Percentiles rank a stretch among this genome's conserved stretches.
Conservation (phyloP, 2,797 vertebrate genomes). For the Choloepus didactylus region DNA sequence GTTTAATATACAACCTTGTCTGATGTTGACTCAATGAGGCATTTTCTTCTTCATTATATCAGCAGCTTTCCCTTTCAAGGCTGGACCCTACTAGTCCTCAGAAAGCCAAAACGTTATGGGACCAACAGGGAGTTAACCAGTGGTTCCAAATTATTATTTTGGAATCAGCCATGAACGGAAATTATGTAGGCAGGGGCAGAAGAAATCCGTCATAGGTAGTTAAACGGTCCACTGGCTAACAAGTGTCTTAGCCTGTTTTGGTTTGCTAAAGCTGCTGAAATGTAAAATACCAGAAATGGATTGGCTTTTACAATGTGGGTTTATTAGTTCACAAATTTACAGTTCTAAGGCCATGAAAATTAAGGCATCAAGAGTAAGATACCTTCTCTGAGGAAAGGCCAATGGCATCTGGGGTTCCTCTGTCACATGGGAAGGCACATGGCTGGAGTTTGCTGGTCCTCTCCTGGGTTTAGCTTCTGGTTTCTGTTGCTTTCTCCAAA, state of each 20-base stretch:
- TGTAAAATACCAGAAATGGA: too few species aligned
- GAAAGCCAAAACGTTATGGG: background rate
- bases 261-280: too few species aligned
- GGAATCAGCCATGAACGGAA: background rate
- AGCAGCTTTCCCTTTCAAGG: constrained; percentile 16
- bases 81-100: background rate
- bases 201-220: constrained; percentile 11
- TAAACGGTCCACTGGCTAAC: background rate
- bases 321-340: too few species aligned
- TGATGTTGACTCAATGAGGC: constrained; percentile 1
- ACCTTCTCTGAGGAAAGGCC: too few species aligned
- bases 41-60: background rate
- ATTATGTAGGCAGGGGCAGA: background rate
- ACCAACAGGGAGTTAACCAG: background rate
- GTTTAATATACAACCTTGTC: background rate
- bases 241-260: background rate
- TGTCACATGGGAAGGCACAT: too few species aligned
- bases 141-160: background rate
- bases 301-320: too few species aligned
- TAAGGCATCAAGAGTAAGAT: too few species aligned
- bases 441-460: too few species aligned
- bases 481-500: too few species aligned
- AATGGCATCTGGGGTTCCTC: too few species aligned
- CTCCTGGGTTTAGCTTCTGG: too few species aligned
- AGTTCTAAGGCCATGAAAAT: too few species aligned